Evolutionary conservation across 35 echinoderm and acorn worm species (phyloP), one percentile per base, ranked within the genome.

Genomic region (Apostichopus japonicus): DNA sequence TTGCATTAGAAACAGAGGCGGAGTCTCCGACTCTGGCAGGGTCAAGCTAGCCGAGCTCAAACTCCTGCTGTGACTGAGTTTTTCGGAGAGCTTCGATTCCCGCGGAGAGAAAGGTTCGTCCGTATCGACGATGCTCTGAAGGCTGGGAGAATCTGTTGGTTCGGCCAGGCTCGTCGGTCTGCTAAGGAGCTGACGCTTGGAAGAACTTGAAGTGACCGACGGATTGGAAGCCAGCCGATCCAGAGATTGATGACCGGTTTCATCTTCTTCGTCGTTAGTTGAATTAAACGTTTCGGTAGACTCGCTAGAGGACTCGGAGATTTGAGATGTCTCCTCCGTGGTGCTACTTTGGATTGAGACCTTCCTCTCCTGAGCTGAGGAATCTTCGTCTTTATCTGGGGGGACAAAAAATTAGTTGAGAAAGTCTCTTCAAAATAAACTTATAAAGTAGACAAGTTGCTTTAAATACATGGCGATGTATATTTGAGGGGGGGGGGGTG

Each of bases 1-100:
- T 75, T 98, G 97, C 97, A 98, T 98, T 25, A 98, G 55, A 56
- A 98, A 98, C 72, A 98, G 17, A 13, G 97, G 97, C 71, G 95
- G 92, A 17, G 73, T 87, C 33, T 98, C 95, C 8, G 89, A 24
- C n/a, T 96, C 95, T 14, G 77, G 88, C 9, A 94, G 77, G 8
- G 90, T 83, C 13, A 94, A 24, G 63, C 92, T 94, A 17, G 90
- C 73, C 8, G 86, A 90, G 79, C 96, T 98, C 13, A 90, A 58
- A 61, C 77, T 87, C 17, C 92, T 86, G 21, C 94, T 84, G 90
- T 86, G 94, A 21, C 10, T 83, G 65, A 33, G 87, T 21, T 63
- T 80, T 24, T 62, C 90, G 52, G 62, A 82, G 19, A 55, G 79
- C 24, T 61, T 83, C 51, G 73, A 57, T 54, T 90, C 90, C 10